These are phyloP conservation scores for Drosophila insularis DNA, from an alignment of 1,140 invertebrate genomes.

Conservation along the genomic window DNA sequence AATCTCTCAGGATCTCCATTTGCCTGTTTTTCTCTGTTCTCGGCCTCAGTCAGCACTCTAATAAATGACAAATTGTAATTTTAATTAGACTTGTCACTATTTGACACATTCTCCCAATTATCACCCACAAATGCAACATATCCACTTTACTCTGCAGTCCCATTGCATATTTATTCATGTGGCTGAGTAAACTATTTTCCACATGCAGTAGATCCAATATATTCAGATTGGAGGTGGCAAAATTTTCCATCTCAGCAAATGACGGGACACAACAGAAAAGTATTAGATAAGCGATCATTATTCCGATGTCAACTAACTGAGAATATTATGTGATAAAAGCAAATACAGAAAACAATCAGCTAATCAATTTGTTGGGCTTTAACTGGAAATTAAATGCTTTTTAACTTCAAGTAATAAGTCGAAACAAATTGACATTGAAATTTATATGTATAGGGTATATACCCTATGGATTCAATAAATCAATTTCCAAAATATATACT, in stretches of 20 bases:
- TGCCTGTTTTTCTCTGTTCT: neutral
- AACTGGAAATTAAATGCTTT: neutral
- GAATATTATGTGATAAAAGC: neutral
- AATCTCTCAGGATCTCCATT: slow-evolving; percentile 16
- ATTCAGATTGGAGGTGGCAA: slow-evolving; percentile 39
- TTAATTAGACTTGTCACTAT: neutral
- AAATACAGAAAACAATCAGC: no score
- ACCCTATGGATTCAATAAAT: no score
- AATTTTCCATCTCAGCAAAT: neutral
- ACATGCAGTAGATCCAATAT: slow-evolving; percentile 23
- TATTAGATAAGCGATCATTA: slow-evolving; percentile 12
- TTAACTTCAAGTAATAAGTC: no score
- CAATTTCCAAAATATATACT: no score
- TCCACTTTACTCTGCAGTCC: slow-evolving; percentile 20
- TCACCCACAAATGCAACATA: slow-evolving; percentile 13
- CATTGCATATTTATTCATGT: slow-evolving; percentile 24
- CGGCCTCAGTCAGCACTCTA: slow-evolving; percentile 25
- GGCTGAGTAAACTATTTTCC: slow-evolving; percentile 38
- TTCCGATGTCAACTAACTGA: neutral
- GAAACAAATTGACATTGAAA: no score
- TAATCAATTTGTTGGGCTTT: neutral
- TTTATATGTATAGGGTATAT: no score
- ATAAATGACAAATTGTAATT: neutral
- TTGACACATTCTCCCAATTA: neutral
- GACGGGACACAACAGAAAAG: neutral